A percentile compares a stretch with the other conserved stretches of the same genome.
Evolutionary conservation across 2,797 vertebrate genomes (phyloP).

Genomic region (Fundulus diaphanus): DNA sequence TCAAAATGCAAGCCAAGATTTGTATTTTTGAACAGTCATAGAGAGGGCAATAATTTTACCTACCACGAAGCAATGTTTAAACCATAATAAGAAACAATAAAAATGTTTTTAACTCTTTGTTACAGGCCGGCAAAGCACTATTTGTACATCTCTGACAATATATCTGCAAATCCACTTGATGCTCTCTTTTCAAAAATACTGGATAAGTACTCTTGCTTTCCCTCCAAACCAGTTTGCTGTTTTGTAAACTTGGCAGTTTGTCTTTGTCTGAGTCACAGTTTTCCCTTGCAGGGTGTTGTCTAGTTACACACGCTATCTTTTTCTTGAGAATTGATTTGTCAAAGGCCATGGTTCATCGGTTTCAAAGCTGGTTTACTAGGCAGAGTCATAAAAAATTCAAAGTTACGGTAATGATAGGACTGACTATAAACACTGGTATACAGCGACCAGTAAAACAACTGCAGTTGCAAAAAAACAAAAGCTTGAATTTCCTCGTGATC

Average conservation of each 20-base stretch:
- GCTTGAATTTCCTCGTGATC: too few species aligned
- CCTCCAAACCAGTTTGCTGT: background rate
- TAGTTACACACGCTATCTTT: background rate
- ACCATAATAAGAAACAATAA: background rate
- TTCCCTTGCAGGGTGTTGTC: background rate
- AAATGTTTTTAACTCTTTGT: background rate
- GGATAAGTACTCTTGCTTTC: background rate
- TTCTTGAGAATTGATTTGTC: conserved; percentile 17
- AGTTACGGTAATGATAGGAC: background rate
- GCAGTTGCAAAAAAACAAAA: too few species aligned
- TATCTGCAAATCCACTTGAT: background rate
- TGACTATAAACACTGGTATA: background rate
- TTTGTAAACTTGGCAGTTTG: background rate
- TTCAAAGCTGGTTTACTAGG: background rate
- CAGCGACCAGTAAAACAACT: background rate
- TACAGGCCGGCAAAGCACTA: background rate
- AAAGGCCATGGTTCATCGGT: background rate
- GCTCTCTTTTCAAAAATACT: background rate
- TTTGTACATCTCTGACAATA: background rate
- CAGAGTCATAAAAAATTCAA: background rate
- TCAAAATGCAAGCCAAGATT: background rate
- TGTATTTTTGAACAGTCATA: background rate
- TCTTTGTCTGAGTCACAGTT: conserved; percentile 1
- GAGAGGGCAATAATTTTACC: background rate
- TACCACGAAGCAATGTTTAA: background rate